Percentiles rank a stretch among this genome's conserved stretches.
These are phyloP conservation scores for Sitodiplosis mosellana DNA, from an alignment of 1,140 invertebrate genomes.

Conservation along the genomic window DNA sequence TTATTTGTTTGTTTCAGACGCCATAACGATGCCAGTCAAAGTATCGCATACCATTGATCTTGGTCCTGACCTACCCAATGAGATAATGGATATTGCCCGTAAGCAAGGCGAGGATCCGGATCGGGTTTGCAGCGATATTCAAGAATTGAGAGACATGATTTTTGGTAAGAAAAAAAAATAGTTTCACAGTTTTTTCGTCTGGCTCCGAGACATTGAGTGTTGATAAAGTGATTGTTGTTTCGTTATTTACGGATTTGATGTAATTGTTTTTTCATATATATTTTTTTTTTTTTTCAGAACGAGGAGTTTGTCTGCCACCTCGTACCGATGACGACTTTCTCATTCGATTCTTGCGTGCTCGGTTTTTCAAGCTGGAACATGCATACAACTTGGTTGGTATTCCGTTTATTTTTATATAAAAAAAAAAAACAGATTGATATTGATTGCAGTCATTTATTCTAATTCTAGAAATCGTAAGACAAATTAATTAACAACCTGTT, in stretches of 20 bases:
- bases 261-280: slow-evolving; percentile 1
- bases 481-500: neutral
- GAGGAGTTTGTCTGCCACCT: slow-evolving; percentile 50
- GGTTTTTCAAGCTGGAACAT: slow-evolving; percentile 58
- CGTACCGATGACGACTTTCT: slow-evolving; percentile 68
- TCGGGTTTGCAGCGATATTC: slow-evolving; percentile 24
- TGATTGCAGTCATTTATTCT: no score
- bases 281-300: slow-evolving; percentile 32
- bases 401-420: neutral
- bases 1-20: slow-evolving; percentile 6
- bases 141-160: slow-evolving; percentile 54
- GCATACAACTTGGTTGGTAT: slow-evolving; percentile 57
- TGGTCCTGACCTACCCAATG: slow-evolving; percentile 17
- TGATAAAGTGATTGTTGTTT: no score
- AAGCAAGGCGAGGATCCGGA: slow-evolving; percentile 36
- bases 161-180: slow-evolving; percentile 37
- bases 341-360: slow-evolving; percentile 60
- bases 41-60: slow-evolving; percentile 8
- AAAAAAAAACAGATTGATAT: no score
- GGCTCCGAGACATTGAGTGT: neutral
- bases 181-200: neutral
- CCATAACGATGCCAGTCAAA: slow-evolving; percentile 15
- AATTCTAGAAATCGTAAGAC: neutral
- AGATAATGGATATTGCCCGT: slow-evolving; percentile 12
- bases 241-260: no score